phyloP scores from a whole-genome alignment of 2,113 vertebrate species.

The Oryzias celebensis region DNA sequence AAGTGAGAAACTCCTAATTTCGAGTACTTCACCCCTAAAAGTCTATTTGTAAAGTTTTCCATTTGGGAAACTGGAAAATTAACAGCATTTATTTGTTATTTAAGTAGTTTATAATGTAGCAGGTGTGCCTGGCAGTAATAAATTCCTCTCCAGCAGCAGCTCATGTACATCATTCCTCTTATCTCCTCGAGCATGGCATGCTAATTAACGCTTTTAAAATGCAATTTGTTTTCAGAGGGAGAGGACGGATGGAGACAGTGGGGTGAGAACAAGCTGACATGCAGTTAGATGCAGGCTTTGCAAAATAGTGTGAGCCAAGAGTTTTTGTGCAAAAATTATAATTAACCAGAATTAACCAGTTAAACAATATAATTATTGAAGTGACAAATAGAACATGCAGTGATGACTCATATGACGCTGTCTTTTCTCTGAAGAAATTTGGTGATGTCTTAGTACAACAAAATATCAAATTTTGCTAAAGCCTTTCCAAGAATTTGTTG shows the following conservation, averaged over 20 bases:
- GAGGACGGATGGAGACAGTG: conserved; percentile 19
- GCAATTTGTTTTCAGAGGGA: conserved; percentile 55
- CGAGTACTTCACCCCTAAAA: background rate
- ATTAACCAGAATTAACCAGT: too few species aligned
- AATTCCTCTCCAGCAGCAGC: conserved; percentile 56
- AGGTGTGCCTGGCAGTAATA: conserved; percentile 57
- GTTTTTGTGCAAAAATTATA: too few species aligned
- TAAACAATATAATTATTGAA: too few species aligned
- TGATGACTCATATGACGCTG: too few species aligned
- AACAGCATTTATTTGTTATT: conserved; percentile 51
- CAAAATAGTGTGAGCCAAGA: background rate
- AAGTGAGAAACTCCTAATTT: too few species aligned
- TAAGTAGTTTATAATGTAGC: conserved; percentile 49
- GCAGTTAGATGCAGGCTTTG: background rate
- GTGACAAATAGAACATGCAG: too few species aligned
- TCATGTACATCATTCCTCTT: conserved; percentile 67
- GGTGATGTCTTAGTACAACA: too few species aligned
- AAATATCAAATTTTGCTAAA: too few species aligned
- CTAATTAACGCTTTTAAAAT: conserved; percentile 69
- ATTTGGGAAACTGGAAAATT: conserved; percentile 50
- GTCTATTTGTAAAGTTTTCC: conserved; percentile 55
- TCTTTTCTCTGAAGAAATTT: too few species aligned
- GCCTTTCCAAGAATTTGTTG: too few species aligned
- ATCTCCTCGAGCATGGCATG: conserved; percentile 62
- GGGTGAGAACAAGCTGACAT: background rate